These are phyloP conservation scores for Pipistrellus nathusii DNA, from an alignment of 2,797 vertebrate species.

Conservation along the genomic window DNA sequence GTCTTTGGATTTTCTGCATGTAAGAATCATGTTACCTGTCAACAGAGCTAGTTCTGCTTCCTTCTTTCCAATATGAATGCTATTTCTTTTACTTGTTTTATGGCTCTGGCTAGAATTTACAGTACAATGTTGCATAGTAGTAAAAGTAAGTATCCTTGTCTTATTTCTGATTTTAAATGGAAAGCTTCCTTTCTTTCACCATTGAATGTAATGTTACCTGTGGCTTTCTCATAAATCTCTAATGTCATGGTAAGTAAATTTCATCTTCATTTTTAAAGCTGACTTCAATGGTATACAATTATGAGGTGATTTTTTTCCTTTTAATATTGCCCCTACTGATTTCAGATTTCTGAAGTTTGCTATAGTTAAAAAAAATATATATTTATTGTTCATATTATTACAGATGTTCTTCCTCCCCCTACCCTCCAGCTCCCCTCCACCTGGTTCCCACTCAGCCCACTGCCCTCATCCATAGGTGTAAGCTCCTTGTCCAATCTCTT, in stretches of 20 bases:
- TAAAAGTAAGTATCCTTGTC: not conserved
- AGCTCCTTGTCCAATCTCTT: no score
- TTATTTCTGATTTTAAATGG: not conserved
- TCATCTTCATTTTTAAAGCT: not conserved
- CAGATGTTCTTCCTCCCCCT: no score
- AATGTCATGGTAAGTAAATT: not conserved
- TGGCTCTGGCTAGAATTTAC: constrained; percentile 9
- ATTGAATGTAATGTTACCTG: not conserved
- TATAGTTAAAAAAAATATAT: not conserved
- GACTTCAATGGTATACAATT: not conserved
- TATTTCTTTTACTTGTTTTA: not conserved
- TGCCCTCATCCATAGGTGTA: no score
- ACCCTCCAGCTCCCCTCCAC: no score
- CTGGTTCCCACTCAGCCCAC: no score
- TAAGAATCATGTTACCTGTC: not conserved
- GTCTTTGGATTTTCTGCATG: not conserved
- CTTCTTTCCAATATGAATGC: not conserved
- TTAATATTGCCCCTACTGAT: not conserved
- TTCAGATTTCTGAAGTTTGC: not conserved
- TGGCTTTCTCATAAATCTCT: not conserved
- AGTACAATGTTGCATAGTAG: not conserved
- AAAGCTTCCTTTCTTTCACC: not conserved
- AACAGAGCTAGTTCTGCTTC: constrained; percentile 7
- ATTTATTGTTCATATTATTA: not conserved
- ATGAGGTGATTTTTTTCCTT: not conserved